Conservation (phyloP, 1,140 invertebrate genomes). For the Carcinoscorpius rotundicauda region DNA sequence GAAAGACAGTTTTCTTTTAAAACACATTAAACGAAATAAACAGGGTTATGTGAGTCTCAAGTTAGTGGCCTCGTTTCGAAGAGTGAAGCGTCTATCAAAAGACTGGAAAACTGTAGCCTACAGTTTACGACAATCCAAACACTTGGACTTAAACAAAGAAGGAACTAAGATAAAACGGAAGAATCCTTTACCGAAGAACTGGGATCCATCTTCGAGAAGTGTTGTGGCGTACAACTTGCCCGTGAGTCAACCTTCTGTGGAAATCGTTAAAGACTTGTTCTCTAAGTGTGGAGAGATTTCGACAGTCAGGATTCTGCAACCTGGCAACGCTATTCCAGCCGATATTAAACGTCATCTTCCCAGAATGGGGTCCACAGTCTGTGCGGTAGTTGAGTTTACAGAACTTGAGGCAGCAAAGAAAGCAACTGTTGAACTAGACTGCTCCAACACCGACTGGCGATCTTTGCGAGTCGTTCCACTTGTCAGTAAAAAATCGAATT, state of each 20-base stretch:
- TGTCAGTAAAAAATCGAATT: no score
- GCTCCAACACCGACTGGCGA: no score
- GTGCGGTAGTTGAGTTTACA: no score
- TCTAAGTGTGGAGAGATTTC: no score
- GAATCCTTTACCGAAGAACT: conserved; percentile 70
- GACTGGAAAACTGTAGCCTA: conserved; percentile 85
- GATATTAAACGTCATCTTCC: no score
- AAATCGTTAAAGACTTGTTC: no score
- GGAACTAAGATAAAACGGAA: conserved; percentile 76
- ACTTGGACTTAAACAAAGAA: conserved; percentile 76
- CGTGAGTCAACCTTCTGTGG: background rate
- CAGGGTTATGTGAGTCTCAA: conserved; percentile 89
- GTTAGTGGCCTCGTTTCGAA: conserved; percentile 43
- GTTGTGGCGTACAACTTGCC: conserved; percentile 13
- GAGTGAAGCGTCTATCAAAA: conserved; percentile 64
- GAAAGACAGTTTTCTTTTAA: conserved; percentile 86
- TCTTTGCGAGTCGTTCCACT: no score
- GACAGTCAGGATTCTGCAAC: no score
- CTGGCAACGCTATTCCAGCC: no score
- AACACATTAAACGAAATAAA: conserved; percentile 85
- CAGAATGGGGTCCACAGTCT: no score
- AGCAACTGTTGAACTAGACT: no score
- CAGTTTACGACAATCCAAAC: conserved; percentile 59
- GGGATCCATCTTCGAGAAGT: conserved; percentile 79
- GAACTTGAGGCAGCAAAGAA: no score